Base-by-base conservation (phyloP, 2,888 invertebrate genomes). In the Hermaeophaga mercurialis region DNA sequence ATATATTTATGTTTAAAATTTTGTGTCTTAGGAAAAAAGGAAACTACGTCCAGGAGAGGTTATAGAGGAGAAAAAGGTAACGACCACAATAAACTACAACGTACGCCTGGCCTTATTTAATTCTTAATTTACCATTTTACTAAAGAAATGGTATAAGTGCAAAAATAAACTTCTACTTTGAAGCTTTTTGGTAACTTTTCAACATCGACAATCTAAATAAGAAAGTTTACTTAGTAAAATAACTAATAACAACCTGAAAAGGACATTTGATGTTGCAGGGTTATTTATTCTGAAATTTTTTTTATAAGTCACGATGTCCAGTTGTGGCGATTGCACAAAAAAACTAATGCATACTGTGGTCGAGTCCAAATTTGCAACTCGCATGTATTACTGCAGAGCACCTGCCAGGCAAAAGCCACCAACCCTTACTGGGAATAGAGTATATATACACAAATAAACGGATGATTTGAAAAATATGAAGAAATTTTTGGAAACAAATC, bases 1-100 rank as follows among this genome's bases (percentile, higher is more conserved):
- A 34, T 24, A 18, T 48, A 49, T 58, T 50, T 46, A 58, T 58
- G 52, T 59, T 46, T 56, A 58, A 56, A 65, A 56, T 58, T 57
- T 66, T 67, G 56, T 69, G 69, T 70, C 71, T 78, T 85, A 87
- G 91, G 90, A 90, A 83, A 85, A 89, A 88, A 90, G 87, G 81
- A 91, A 92, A 87, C 90, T 94, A 81, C 91, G 94, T 75, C 94
- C 94, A 73, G 94, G 94, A 80, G 94, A 94, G 87, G 90, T 94
- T 80, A 80, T 91, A 83, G 91, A 91, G 82, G 94, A 94, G 80
- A 91, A 89, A 85, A 91, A 92, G 94, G 94, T 94, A 90, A 91
- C 61, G 56, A 56, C 48, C 58, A 54, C 61, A 59, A 62, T 56
- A 58, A 55, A 19, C 43, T 57, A 60, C 68, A 61, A 64, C 66